phyloP scores from a whole-genome alignment of 2,797 vertebrate species.

The Strix occidentalis region DNA sequence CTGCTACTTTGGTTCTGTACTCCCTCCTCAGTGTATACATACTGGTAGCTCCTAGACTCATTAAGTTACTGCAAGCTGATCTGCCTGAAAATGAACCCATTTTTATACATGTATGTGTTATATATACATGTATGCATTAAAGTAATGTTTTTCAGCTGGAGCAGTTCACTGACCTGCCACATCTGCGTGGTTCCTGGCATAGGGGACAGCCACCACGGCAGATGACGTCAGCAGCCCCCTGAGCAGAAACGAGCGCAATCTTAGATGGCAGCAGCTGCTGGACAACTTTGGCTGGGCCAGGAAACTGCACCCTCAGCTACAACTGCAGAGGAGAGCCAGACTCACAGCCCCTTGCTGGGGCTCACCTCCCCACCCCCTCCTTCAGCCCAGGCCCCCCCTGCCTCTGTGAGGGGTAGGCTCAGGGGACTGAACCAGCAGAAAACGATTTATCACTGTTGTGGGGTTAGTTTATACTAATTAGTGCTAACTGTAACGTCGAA shows the following conservation, averaged over 20 bases:
- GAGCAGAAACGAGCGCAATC: not conserved
- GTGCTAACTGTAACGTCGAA: not conserved
- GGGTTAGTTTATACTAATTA: not conserved
- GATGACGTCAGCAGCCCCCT: not conserved
- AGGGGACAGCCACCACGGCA: not conserved
- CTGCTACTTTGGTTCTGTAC: not conserved
- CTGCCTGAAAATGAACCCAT: not conserved
- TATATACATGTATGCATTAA: not conserved
- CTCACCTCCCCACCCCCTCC: not conserved
- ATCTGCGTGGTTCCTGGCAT: not conserved
- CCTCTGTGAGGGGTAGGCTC: not conserved
- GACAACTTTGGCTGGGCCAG: not conserved
- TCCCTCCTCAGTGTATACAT: not conserved
- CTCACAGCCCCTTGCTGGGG: not conserved
- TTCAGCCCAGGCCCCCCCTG: not conserved
- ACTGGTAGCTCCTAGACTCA: not conserved
- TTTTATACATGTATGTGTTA: not conserved
- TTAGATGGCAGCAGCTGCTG: not conserved
- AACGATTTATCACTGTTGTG: not conserved
- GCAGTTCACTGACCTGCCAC: not conserved
- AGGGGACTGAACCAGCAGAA: not conserved
- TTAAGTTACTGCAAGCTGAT: not conserved
- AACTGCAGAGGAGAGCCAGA: not conserved
- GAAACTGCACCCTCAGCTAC: not conserved
- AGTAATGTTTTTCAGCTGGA: not conserved